Evolutionary conservation across 2,797 vertebrate species (phyloP).

Genomic region (Jordanella pulchra): DNA sequence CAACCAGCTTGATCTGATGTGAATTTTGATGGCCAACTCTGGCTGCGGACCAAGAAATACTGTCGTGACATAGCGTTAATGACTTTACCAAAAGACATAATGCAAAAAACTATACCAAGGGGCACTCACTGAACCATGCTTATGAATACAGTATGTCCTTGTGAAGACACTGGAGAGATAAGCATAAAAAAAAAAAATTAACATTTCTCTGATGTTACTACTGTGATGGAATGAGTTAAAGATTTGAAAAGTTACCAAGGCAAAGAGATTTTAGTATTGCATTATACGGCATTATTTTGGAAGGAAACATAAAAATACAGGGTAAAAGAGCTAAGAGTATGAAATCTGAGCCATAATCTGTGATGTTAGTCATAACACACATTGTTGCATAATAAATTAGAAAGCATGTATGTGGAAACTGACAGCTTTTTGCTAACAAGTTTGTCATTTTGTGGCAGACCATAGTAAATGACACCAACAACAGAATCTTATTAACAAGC

Average conservation of each 20-base stretch:
- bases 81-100: slow-evolving; percentile 52
- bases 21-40: slow-evolving; percentile 39
- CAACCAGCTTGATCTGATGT: slow-evolving; percentile 49
- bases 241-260: slow-evolving; percentile 7
- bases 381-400: slow-evolving; percentile 30
- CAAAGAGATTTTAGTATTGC: neutral
- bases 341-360: neutral
- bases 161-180: slow-evolving; percentile 28
- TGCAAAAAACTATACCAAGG: slow-evolving; percentile 41
- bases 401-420: slow-evolving; percentile 24
- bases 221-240: neutral
- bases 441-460: slow-evolving; percentile 17
- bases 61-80: slow-evolving; percentile 47
- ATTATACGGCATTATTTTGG: neutral
- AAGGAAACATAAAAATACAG: slow-evolving; percentile 18
- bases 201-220: slow-evolving; percentile 28
- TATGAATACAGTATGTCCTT: slow-evolving; percentile 50
- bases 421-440: slow-evolving; percentile 18
- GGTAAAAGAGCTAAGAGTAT: slow-evolving; percentile 9
- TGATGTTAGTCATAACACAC: slow-evolving; percentile 19
- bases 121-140: slow-evolving; percentile 4
- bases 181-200: slow-evolving; percentile 20
- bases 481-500: slow-evolving; percentile 19
- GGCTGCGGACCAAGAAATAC: slow-evolving; percentile 30
- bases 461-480: slow-evolving; percentile 22